phyloP scores from a whole-genome alignment of 2,888 invertebrate species.

The Leucophenga montana region DNA sequence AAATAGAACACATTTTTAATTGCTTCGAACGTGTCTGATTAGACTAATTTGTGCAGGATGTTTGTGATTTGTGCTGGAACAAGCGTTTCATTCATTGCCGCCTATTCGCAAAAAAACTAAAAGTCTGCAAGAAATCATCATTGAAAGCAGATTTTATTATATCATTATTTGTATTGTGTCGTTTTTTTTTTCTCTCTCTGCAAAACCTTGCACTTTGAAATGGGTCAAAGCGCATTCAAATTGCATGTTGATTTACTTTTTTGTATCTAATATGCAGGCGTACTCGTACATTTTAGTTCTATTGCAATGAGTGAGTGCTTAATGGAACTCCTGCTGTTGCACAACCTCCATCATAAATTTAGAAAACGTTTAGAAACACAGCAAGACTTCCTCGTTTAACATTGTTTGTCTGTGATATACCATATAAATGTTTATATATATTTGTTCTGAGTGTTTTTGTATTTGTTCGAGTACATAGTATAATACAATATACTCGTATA shows the following conservation, averaged over 20 bases:
- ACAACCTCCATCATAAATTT: slow-evolving; percentile 23
- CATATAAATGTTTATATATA: no score
- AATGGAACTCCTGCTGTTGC: slow-evolving; percentile 20
- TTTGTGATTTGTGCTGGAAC: slow-evolving; percentile 47
- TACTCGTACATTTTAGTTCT: background rate
- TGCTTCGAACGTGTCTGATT: slow-evolving; percentile 1
- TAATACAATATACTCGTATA: no score
- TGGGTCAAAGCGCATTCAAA: slow-evolving; percentile 25
- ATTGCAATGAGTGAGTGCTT: background rate
- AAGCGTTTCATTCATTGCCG: background rate
- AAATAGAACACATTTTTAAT: slow-evolving; percentile 14
- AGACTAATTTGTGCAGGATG: slow-evolving; percentile 52
- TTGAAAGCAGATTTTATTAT: background rate
- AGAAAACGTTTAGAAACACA: slow-evolving; percentile 39
- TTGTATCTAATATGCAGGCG: background rate
- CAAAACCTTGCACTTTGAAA: slow-evolving; percentile 27
- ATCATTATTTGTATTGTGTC: no score
- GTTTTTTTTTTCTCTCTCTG: background rate
- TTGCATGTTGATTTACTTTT: background rate
- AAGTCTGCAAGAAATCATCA: background rate
- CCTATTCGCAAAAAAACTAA: slow-evolving; percentile 9
- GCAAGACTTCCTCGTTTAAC: slow-evolving; percentile 60
- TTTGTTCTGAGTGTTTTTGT: no score
- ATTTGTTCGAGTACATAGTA: no score
- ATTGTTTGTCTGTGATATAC: background rate